A percentile compares a stretch with the other conserved stretches of the same genome.
Conservation (phyloP, 2,797 vertebrate genomes). For the Enteromius fasciolatus region DNA sequence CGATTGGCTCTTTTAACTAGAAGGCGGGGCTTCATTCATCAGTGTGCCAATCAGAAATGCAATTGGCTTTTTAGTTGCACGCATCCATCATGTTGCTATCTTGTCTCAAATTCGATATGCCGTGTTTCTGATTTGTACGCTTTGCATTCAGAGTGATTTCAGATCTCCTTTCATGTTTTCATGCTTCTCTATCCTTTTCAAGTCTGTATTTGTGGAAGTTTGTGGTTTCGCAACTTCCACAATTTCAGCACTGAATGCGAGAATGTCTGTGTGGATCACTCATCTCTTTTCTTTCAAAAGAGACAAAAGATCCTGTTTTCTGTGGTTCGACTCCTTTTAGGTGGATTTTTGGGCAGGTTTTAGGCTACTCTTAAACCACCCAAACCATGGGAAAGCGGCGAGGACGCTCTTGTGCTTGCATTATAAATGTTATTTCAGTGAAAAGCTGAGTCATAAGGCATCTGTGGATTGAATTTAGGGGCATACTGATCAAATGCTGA, state of each 20-base stretch:
- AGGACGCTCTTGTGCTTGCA: not conserved
- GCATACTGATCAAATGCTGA: constrained; percentile 44
- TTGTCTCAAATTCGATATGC: not conserved
- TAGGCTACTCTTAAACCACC: not conserved
- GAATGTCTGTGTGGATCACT: not conserved
- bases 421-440: constrained; percentile 28
- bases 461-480: constrained; percentile 21
- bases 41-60: not conserved
- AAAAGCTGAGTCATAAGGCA: constrained; percentile 36
- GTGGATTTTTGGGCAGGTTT: not conserved
- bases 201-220: not conserved
- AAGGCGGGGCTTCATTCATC: not conserved
- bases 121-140: not conserved
- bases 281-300: not conserved
- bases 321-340: not conserved
- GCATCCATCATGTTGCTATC: constrained; percentile 31
- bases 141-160: not conserved
- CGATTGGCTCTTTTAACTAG: not conserved
- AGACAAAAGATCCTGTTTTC: not conserved
- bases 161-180: not conserved
- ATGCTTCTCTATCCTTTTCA: not conserved
- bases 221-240: not conserved
- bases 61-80: constrained; percentile 51
- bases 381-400: not conserved
- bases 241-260: not conserved